Evolutionary conservation across 2,797 vertebrate genomes (phyloP), one percentile per base, ranked within the genome.

Genomic region (Sebastes melanostomus): DNA sequence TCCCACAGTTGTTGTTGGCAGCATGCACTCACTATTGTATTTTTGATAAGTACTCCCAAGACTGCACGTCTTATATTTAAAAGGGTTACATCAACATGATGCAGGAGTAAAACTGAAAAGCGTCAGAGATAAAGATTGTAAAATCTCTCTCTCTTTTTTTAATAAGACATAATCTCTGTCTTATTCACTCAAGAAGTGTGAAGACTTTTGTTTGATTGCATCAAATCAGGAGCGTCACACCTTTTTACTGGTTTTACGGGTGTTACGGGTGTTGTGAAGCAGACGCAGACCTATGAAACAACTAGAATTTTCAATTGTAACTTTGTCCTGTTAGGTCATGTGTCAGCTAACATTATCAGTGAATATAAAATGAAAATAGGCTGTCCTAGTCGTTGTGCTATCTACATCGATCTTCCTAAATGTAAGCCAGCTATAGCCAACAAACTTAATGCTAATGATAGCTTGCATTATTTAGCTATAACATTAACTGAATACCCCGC

Each of bases 61-160:
- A n/a, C 32, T 63, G 5, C 29, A 32, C 8, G 58, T 72, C 16
- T 63, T 38, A 62, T 30, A 60, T 50, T 80, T 18, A 10, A 55
- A 80, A 42, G 29, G 24, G n/a, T 59, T 56, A 13, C 18, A 13
- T 52, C 11, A 52, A 65, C 70, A 34, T 56, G 61, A 52, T 29
- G 27, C 66, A 52, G 38, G n/a, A 55, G 67, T 73, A 9, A 52
- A 62, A 75, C 54, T 67, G 50, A 66, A 75, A 78, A 73, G 32
- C 11, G 14, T 24, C 46, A 62, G 8, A 66, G 61, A 78, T 65
- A 61, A 69, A 68, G n/a, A 72, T 80, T 65, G 77, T 75, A 9
- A 79, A 66, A 30, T 52, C 46, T 72, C 55, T 16, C 18, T 30
- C 42, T 6, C 36, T 38, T 68, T 66, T 82, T 50, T 66, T 42